These are phyloP conservation scores for Hydra vulgaris DNA, from an alignment of 30 jellyfish, hydroid and myxozoan species.

Conservation along the genomic window DNA sequence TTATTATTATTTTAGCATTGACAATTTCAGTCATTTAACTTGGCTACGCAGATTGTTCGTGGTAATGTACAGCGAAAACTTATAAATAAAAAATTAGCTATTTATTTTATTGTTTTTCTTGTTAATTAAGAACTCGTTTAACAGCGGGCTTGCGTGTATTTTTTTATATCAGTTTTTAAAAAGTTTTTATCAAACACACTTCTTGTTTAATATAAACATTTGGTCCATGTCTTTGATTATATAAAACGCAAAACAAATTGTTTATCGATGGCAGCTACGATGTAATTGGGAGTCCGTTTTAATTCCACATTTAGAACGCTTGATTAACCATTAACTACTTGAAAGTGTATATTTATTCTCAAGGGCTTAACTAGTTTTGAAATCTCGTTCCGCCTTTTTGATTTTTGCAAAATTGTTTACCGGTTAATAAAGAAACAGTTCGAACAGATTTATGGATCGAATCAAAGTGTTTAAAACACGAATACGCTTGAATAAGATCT, in stretches of 20 bases:
- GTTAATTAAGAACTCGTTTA: too few species aligned
- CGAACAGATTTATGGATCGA: slow-evolving; percentile 10
- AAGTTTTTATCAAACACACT: background rate
- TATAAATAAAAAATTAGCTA: background rate
- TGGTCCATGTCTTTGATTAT: background rate
- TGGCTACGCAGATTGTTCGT: too few species aligned
- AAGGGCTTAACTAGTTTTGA: background rate
- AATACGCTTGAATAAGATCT: slow-evolving; percentile 18
- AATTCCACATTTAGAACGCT: background rate
- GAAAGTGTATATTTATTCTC: background rate
- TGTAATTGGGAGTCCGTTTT: background rate
- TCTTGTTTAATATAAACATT: background rate
- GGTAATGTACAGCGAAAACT: background rate
- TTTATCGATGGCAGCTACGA: background rate
- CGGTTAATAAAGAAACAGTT: background rate
- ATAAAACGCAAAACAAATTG: background rate
- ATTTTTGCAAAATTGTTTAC: slow-evolving; percentile 12
- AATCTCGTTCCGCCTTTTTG: slow-evolving; percentile 20
- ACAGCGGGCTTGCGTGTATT: too few species aligned
- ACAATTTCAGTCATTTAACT: too few species aligned
- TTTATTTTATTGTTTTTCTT: background rate
- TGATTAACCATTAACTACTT: background rate
- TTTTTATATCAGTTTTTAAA: background rate
- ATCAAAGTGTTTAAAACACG: slow-evolving; percentile 1
- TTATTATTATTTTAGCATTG: too few species aligned